Evolutionary conservation across 2,888 invertebrate genomes (phyloP).

Genomic region (Cynaeus angustus): DNA sequence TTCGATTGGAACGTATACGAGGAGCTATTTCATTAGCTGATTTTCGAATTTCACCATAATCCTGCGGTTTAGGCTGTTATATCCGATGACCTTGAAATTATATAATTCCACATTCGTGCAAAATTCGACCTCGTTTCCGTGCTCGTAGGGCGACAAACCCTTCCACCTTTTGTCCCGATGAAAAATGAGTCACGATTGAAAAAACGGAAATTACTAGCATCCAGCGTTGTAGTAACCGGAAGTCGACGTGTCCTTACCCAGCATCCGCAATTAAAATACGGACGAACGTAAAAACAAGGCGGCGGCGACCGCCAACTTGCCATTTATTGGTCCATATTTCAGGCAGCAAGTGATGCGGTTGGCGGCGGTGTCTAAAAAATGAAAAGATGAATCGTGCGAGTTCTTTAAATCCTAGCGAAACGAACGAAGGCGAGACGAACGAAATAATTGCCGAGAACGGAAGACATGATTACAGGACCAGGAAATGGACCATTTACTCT

Average conservation of each 20-base stretch:
- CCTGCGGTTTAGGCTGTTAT: background rate
- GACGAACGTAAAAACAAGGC: slow-evolving; percentile 29
- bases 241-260: slow-evolving; percentile 22
- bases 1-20: slow-evolving; percentile 4
- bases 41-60: background rate
- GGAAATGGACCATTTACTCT: slow-evolving; percentile 61
- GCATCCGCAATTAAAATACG: slow-evolving; percentile 31
- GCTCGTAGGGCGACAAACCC: too few species aligned
- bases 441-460: slow-evolving; percentile 61
- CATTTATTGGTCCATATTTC: slow-evolving; percentile 39
- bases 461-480: slow-evolving; percentile 60
- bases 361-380: slow-evolving; percentile 10
- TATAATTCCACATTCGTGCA: too few species aligned
- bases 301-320: slow-evolving; percentile 19
- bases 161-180: too few species aligned
- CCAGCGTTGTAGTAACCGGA: slow-evolving; percentile 15
- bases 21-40: background rate
- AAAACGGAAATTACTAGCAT: slow-evolving; percentile 1
- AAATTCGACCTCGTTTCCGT: too few species aligned
- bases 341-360: slow-evolving; percentile 29
- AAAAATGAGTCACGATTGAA: slow-evolving; percentile 9
- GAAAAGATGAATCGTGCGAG: slow-evolving; percentile 10
- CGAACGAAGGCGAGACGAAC: slow-evolving; percentile 52
- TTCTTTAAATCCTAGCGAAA: slow-evolving; percentile 8
- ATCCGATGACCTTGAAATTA: too few species aligned